These are phyloP conservation scores for Drosophila falleni DNA, from an alignment of 2,888 invertebrate species.

Conservation along the genomic window DNA sequence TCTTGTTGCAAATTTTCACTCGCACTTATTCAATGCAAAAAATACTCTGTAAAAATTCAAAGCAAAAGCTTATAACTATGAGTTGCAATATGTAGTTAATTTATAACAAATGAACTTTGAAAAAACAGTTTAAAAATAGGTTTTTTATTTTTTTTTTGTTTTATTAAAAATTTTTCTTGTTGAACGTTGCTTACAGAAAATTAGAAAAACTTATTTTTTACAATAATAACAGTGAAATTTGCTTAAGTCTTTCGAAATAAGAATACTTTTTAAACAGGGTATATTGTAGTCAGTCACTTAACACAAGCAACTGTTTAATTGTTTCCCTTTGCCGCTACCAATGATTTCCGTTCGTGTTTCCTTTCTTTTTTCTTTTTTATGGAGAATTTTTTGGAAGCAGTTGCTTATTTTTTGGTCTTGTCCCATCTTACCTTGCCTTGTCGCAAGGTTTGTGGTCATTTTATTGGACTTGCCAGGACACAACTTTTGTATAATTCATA, in stretches of 20 bases:
- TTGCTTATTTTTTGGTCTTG: conserved; percentile 13
- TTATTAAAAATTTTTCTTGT: background rate
- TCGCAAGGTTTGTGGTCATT: conserved; percentile 28
- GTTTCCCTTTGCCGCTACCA: conserved; percentile 34
- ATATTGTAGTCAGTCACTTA: conserved; percentile 1
- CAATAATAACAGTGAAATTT: too few relatives aligned
- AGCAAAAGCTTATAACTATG: background rate
- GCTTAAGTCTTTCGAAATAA: background rate
- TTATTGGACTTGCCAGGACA: conserved; percentile 39
- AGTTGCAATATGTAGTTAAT: background rate
- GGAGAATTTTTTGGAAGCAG: conserved; percentile 8
- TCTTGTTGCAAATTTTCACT: conserved; percentile 12
- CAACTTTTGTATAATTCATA: conserved; percentile 71
- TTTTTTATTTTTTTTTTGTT: background rate
- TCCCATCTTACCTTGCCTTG: background rate
- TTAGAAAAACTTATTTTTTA: too few relatives aligned
- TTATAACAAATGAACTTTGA: background rate
- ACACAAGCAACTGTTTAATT: conserved; percentile 22
- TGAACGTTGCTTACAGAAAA: too few relatives aligned
- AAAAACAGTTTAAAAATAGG: background rate
- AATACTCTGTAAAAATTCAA: background rate
- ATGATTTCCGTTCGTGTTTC: conserved; percentile 64
- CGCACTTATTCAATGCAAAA: conserved; percentile 1
- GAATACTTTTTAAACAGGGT: background rate
- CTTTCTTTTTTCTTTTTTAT: conserved; percentile 9